Percentiles rank a stretch among this genome's conserved stretches.
Evolutionary conservation across 2,888 invertebrate species (phyloP).

Genomic region (Ypsolopha sequella): DNA sequence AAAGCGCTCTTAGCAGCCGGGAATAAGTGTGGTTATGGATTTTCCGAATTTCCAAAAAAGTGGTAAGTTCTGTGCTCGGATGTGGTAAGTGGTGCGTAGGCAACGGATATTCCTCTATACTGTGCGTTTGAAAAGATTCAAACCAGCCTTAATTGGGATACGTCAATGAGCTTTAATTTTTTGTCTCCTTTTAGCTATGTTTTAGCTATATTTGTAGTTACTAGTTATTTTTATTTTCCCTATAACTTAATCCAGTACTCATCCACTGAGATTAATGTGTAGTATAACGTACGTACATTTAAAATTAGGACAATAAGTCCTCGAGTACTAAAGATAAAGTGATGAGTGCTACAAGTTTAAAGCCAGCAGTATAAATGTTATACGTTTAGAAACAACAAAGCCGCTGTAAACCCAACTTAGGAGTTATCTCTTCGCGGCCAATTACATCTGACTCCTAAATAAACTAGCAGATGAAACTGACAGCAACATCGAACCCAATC

Average conservation of each 20-base stretch:
- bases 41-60: too few relatives aligned
- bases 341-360: conserved; percentile 5
- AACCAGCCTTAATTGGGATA: conserved; percentile 52
- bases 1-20: too few relatives aligned
- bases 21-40: too few relatives aligned
- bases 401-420: conserved; percentile 10
- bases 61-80: conserved; percentile 40
- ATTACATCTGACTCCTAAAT: conserved; percentile 31
- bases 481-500: conserved; percentile 51
- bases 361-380: conserved; percentile 6
- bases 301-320: neutral
- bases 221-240: too few relatives aligned
- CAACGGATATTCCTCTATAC: conserved; percentile 39
- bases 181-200: too few relatives aligned
- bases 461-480: conserved; percentile 41
- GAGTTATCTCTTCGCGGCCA: conserved; percentile 15
- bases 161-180: conserved; percentile 16
- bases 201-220: too few relatives aligned
- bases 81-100: conserved; percentile 58
- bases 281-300: neutral
- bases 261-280: too few relatives aligned
- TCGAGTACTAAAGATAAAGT: neutral
- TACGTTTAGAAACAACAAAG: conserved; percentile 9
- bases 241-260: too few relatives aligned
- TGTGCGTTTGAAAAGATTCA: conserved; percentile 55